These are phyloP conservation scores for Ennomos quercinarius DNA, from an alignment of 2,888 invertebrate genomes.

Conservation along the genomic window DNA sequence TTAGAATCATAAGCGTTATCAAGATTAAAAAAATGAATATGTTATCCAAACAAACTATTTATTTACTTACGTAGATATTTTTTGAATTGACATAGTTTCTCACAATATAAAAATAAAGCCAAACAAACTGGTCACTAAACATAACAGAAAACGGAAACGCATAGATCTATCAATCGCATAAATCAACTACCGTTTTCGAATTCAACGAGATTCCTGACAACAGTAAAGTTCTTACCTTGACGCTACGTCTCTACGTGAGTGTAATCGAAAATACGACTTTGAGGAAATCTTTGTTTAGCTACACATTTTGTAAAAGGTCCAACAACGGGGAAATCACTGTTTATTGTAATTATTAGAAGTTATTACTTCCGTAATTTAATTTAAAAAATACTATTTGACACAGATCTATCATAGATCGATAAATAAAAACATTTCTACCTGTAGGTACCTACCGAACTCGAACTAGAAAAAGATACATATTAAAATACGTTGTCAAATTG, in stretches of 20 bases:
- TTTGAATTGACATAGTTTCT: slow-evolving; percentile 3
- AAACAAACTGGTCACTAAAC: slow-evolving; percentile 2
- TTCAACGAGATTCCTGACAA: slow-evolving; percentile 52
- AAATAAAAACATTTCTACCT: too few species aligned
- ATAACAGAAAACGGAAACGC: slow-evolving; percentile 34
- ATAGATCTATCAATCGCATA: slow-evolving; percentile 34
- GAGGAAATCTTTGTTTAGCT: slow-evolving; percentile 47
- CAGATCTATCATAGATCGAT: too few species aligned
- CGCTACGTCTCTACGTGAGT: slow-evolving; percentile 54
- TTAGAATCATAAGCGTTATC: too few species aligned
- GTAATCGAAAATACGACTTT: slow-evolving; percentile 53
- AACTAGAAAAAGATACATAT: too few species aligned
- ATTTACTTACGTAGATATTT: not conserved
- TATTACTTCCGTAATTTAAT: too few species aligned
- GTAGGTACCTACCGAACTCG: too few species aligned
- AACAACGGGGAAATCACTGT: slow-evolving; percentile 3
- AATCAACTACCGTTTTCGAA: slow-evolving; percentile 44
- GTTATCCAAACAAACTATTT: too few species aligned
- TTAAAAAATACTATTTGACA: too few species aligned
- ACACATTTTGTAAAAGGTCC: slow-evolving; percentile 1
- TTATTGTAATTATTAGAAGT: too few species aligned
- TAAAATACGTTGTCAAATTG: too few species aligned
- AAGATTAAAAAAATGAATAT: too few species aligned
- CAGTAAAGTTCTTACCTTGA: slow-evolving; percentile 51
- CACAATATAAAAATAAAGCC: not conserved